These are phyloP conservation scores for Aratinga solstitialis DNA, from an alignment of 2,797 vertebrate species.

Conservation along the genomic window DNA sequence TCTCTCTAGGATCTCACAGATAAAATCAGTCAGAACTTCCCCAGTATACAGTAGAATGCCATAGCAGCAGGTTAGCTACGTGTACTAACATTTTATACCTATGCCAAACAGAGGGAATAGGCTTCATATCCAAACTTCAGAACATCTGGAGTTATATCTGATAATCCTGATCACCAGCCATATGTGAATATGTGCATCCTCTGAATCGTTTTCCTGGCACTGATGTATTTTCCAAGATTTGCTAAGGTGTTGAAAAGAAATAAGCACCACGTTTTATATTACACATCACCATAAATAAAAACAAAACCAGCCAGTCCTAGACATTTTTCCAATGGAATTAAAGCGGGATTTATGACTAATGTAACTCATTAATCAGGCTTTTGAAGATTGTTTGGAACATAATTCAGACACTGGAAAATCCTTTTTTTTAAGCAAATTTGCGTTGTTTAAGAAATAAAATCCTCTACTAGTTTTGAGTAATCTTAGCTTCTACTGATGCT, in stretches of 20 bases:
- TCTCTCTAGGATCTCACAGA: not conserved
- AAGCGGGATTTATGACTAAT: not conserved
- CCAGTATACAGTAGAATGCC: rapidly evolving
- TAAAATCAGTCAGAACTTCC: not conserved
- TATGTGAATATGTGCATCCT: not conserved
- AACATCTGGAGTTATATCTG: not conserved
- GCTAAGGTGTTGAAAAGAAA: not conserved
- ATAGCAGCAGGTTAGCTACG: not conserved
- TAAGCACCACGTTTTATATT: not conserved
- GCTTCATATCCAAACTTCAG: not conserved
- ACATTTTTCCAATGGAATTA: not conserved
- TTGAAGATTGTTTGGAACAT: not conserved
- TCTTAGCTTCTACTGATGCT: not conserved
- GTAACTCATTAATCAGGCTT: not conserved
- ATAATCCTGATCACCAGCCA: not conserved
- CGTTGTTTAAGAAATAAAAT: not conserved
- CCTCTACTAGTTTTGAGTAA: not conserved
- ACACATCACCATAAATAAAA: not conserved
- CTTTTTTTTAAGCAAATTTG: not conserved
- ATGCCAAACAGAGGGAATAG: not conserved
- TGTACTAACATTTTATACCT: not conserved
- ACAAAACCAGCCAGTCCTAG: not conserved
- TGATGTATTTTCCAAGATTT: not conserved
- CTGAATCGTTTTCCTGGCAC: not conserved
- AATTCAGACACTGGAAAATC: not conserved